Conservation (phyloP, 1,140 invertebrate species). For the Mercenaria mercenaria region DNA sequence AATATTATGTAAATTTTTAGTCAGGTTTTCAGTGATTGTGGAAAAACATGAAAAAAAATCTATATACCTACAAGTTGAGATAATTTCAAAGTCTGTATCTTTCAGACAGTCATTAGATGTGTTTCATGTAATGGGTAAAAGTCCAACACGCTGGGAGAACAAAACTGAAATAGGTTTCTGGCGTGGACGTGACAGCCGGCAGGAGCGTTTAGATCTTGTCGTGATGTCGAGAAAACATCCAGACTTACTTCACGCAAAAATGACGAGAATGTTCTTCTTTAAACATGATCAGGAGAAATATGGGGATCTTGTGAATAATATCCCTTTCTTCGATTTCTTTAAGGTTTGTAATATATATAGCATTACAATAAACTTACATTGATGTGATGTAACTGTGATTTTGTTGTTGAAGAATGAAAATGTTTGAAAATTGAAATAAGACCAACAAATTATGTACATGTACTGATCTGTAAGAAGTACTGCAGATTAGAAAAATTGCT, state of each 20-base stretch:
- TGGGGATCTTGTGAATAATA: conserved; percentile 93
- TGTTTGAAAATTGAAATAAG: too few relatives aligned
- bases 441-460: too few relatives aligned
- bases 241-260: conserved; percentile 94
- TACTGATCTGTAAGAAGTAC: too few relatives aligned
- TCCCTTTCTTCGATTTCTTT: conserved; percentile 98
- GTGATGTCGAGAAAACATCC: conserved; percentile 92
- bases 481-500: too few relatives aligned
- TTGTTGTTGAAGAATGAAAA: too few relatives aligned
- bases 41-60: too few relatives aligned
- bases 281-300: conserved; percentile 92
- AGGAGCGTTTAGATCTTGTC: conserved; percentile 92
- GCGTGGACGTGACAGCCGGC: conserved; percentile 95
- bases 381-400: too few relatives aligned
- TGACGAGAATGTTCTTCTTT: conserved; percentile 99
- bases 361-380: too few relatives aligned
- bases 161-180: conserved; percentile 94
- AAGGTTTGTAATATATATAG: conserved; percentile 92
- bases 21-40: too few relatives aligned
- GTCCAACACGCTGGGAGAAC: conserved; percentile 90
- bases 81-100: neutral
- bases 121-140: conserved; percentile 94
- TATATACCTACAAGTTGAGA: too few relatives aligned
- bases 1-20: too few relatives aligned
- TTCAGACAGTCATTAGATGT: conserved; percentile 95